A percentile compares a stretch with the other conserved stretches of the same genome.
Conservation (phyloP, 1,140 invertebrate genomes). For the Drosophila sucinea region DNA sequence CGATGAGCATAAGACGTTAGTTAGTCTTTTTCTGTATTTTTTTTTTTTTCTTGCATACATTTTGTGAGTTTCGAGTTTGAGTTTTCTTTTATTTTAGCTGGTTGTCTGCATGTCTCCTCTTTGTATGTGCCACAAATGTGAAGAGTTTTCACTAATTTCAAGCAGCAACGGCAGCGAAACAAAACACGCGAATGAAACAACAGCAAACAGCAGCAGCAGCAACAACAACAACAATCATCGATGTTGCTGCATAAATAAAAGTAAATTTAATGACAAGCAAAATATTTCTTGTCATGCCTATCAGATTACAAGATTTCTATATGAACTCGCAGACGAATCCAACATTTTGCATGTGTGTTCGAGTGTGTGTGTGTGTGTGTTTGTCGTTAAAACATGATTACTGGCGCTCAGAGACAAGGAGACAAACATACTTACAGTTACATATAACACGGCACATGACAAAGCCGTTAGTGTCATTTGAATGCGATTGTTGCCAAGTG, state of each 20-base stretch:
- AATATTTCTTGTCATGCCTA: slow-evolving; percentile 81
- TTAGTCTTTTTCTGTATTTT: neutral
- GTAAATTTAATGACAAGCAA: slow-evolving; percentile 82
- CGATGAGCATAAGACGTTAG: slow-evolving; percentile 62
- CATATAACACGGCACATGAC: slow-evolving; percentile 67
- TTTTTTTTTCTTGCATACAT: slow-evolving; percentile 50
- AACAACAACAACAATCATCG: slow-evolving; percentile 67
- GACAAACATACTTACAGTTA: slow-evolving; percentile 49
- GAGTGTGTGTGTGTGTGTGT: slow-evolving; percentile 46
- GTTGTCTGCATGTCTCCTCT: slow-evolving; percentile 44
- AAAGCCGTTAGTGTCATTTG: slow-evolving; percentile 80
- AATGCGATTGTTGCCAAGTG: slow-evolving; percentile 69
- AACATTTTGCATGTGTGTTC: slow-evolving; percentile 39
- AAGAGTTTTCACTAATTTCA: slow-evolving; percentile 80
- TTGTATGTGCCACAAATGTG: slow-evolving; percentile 66
- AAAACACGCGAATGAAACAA: slow-evolving; percentile 76
- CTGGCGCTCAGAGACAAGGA: slow-evolving; percentile 57
- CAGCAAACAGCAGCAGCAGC: slow-evolving; percentile 31
- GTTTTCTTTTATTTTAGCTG: slow-evolving; percentile 36
- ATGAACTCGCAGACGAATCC: slow-evolving; percentile 72
- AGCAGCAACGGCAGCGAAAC: slow-evolving; percentile 71
- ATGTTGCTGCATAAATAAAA: slow-evolving; percentile 79
- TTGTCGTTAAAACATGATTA: slow-evolving; percentile 80
- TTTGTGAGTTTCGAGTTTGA: slow-evolving; percentile 40
- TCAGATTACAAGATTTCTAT: slow-evolving; percentile 81